Conservation (phyloP, 2,113 vertebrate species). For the Lamprotornis superbus region DNA sequence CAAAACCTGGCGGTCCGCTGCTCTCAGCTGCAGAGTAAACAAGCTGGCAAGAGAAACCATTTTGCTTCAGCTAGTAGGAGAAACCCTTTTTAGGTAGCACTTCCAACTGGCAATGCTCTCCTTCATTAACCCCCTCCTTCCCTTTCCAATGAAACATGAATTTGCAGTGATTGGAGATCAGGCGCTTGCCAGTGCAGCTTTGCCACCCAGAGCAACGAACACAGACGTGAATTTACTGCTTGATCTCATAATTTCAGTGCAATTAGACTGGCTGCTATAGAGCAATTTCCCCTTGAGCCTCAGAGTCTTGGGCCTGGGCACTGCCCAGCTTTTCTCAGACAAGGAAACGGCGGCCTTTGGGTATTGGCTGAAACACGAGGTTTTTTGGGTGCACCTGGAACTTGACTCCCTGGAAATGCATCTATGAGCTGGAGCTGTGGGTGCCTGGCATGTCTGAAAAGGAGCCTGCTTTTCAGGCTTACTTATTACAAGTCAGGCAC, state of each 20-base stretch:
- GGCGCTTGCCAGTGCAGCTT: not conserved
- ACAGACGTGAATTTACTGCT: slow-evolving; percentile 53
- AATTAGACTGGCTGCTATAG: slow-evolving; percentile 53
- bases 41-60: slow-evolving; percentile 70
- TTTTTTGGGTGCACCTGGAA: slow-evolving; percentile 60
- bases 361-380: not conserved
- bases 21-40: slow-evolving; percentile 67
- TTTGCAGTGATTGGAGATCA: not conserved
- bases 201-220: slow-evolving; percentile 46
- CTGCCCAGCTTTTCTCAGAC: slow-evolving; percentile 22
- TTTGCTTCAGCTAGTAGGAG: slow-evolving; percentile 68
- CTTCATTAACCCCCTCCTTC: slow-evolving; percentile 64
- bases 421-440: not conserved
- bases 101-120: slow-evolving; percentile 64
- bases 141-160: slow-evolving; percentile 20
- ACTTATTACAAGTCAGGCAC: slow-evolving; percentile 36
- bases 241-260: slow-evolving; percentile 45
- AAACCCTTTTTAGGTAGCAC: slow-evolving; percentile 70
- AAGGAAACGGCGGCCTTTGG: not conserved
- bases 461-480: slow-evolving; percentile 67
- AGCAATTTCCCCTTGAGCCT: slow-evolving; percentile 52
- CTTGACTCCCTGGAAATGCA: slow-evolving; percentile 16
- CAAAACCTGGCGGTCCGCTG: slow-evolving; percentile 47
- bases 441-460: slow-evolving; percentile 58
- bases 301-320: not conserved